Conservation (phyloP, 2,888 invertebrate species). For the Cosmopolites sordidus region DNA sequence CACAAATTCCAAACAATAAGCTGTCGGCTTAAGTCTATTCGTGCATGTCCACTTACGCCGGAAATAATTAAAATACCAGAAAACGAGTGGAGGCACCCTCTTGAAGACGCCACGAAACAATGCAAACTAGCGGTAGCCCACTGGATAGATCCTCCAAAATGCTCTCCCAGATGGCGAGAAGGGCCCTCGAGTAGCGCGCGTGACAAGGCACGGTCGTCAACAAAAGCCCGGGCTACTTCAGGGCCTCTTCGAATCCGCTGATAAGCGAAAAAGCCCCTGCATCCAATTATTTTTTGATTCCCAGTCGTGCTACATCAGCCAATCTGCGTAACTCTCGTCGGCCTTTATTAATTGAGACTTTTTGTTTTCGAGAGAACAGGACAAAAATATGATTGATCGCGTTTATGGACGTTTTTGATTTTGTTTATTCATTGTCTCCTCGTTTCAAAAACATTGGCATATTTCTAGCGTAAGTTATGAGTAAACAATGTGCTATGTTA, state of each 20-base stretch:
- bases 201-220: slow-evolving; percentile 30
- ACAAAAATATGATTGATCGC: too few species aligned
- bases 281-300: slow-evolving; percentile 35
- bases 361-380: too few species aligned
- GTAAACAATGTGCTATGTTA: too few species aligned
- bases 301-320: slow-evolving; percentile 22
- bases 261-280: slow-evolving; percentile 31
- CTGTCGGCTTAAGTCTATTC: too few species aligned
- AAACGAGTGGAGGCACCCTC: slow-evolving; percentile 11
- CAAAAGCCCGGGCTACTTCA: slow-evolving; percentile 30
- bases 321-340: slow-evolving; percentile 9
- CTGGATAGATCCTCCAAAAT: slow-evolving; percentile 16
- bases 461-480: too few species aligned
- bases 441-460: too few species aligned
- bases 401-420: too few species aligned
- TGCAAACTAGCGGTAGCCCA: slow-evolving; percentile 26
- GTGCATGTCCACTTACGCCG: slow-evolving; percentile 4
- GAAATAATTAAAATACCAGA: slow-evolving; percentile 20
- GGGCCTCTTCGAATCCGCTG: slow-evolving; percentile 30
- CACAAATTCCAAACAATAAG: not conserved
- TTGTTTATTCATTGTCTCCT: too few species aligned
- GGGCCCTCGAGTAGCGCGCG: slow-evolving; percentile 31
- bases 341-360: too few species aligned
- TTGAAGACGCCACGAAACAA: slow-evolving; percentile 21
- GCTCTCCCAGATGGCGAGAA: slow-evolving; percentile 26